Evolutionary conservation across 2,888 invertebrate species (phyloP).

Genomic region (Polymixis lichenea): DNA sequence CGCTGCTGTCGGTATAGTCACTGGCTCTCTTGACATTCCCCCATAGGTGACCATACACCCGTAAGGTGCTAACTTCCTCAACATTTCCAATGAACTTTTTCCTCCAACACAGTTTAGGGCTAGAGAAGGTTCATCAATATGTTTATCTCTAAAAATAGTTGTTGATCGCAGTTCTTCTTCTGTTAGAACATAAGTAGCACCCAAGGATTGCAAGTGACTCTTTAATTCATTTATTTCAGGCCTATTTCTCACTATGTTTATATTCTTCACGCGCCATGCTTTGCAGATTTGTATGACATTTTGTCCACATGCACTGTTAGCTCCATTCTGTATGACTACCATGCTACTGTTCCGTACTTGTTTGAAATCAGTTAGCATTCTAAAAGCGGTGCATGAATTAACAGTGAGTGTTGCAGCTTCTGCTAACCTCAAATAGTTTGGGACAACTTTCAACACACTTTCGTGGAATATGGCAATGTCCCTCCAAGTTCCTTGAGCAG

Average conservation of each 20-base stretch:
- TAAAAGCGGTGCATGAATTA: conserved; percentile 98
- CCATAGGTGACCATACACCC: conserved; percentile 99
- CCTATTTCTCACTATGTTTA: conserved; percentile 96
- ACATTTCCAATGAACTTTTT: conserved; percentile 94
- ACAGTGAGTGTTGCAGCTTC: conserved; percentile 97
- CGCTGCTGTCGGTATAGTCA: conserved; percentile 93
- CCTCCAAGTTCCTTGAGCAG: conserved; percentile 97
- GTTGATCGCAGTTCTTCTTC: conserved; percentile 84
- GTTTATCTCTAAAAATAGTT: conserved; percentile 84
- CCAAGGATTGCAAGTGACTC: conserved; percentile 92
- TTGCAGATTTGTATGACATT: conserved; percentile 97
- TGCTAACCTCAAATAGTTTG: conserved; percentile 92
- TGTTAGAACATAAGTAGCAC: conserved; percentile 96
- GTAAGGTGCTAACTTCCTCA: conserved; percentile 93
- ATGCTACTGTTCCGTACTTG: conserved; percentile 92
- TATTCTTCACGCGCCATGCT: conserved; percentile 93
- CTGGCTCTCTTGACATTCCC: conserved; percentile 98
- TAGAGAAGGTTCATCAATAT: conserved; percentile 93
- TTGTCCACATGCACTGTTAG: conserved; percentile 99
- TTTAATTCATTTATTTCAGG: conserved; percentile 93
- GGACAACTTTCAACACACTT: conserved; percentile 92
- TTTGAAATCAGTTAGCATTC: conserved; percentile 98
- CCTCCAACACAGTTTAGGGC: conserved; percentile 99
- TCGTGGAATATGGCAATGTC: conserved; percentile 92
- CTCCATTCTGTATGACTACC: conserved; percentile 98